phyloP scores from a whole-genome alignment of 2,797 vertebrate genomes.

The Chaenodraco wilsoni region DNA sequence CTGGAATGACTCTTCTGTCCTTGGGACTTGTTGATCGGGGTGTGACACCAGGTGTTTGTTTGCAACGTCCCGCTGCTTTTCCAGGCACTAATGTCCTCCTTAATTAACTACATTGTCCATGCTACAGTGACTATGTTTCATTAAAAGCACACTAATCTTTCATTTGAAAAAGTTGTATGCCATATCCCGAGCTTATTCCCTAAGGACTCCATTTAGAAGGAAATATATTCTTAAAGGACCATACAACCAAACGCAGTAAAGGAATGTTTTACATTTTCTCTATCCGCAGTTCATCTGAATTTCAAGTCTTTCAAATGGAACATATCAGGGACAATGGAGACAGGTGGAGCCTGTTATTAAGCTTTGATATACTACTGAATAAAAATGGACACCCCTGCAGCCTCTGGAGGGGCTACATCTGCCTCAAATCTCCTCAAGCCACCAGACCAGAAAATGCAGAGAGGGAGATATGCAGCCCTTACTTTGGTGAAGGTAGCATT shows the following conservation, averaged over 20 bases:
- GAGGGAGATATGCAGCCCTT: conserved; percentile 64
- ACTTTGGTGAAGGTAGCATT: conserved; percentile 98
- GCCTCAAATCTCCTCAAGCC: conserved; percentile 48
- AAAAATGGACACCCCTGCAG: conserved; percentile 49
- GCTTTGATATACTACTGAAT: conserved; percentile 52
- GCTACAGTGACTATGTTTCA: conserved; percentile 31
- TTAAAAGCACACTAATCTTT: conserved; percentile 18
- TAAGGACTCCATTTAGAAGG: not conserved
- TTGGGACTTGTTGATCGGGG: conserved; percentile 63
- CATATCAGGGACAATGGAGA: conserved; percentile 37
- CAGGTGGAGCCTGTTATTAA: conserved; percentile 34
- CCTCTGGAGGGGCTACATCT: conserved; percentile 49
- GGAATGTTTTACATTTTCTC: not conserved
- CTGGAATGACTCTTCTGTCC: conserved; percentile 62
- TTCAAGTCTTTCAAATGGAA: conserved; percentile 27
- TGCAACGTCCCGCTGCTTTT: conserved; percentile 50
- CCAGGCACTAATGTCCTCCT: conserved; percentile 40
- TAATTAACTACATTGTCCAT: conserved; percentile 53
- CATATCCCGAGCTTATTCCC: not conserved
- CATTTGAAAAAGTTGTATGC: not conserved
- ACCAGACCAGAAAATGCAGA: conserved; percentile 42
- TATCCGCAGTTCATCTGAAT: not conserved
- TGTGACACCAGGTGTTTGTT: conserved; percentile 67
- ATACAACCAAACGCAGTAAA: not conserved
- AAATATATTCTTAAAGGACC: not conserved